Base-by-base conservation (phyloP, 2,888 invertebrate genomes). In the Beris chalybata region DNA sequence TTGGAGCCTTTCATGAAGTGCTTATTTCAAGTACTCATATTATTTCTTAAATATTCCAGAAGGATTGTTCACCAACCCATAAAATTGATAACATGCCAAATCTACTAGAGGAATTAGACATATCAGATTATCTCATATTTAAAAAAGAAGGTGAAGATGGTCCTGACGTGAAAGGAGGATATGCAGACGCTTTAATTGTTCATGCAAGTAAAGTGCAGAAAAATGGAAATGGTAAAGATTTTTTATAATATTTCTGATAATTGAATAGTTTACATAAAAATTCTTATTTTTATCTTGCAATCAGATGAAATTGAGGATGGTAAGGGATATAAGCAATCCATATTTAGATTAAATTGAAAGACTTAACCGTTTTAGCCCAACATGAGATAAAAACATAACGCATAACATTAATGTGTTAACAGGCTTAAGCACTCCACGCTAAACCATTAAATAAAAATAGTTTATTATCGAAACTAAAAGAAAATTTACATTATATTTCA, bases 121-220 rank as follows among this genome's bases (percentile, higher is more conserved):
- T 95, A 63, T 87, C 87, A 71, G 85, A 89, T 70, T 89, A 89
- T 83, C 85, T 96, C 71, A 86, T 93, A 50, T 83, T 89, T 70
- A 94, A 95, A 78, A 89, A 89, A 74, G 78, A 85, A 2, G 89
- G 91, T 31, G 92, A 92, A 76, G 95, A 95, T 70, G 94, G 93
- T 4, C 93, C 94, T 0, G 94, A 95, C 73, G 89, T 96, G 48
- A 87, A 95, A 67, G 98, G 98, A 7, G 98, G 97, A 6, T 89
- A 92, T 70, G 89, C 94, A 2, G 96, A 98, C 79, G 97, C 96
- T 1, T 87, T 99, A 64, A 90, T 98, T 70, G 95, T 97, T 50
- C 93, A 97, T 77, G 98, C 98, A 55, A 96, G 97, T 66, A 94
- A 94, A 82, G 93, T 94, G 70, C 93, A 93, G 78, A 95, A 94